phyloP scores from a whole-genome alignment of 1,140 invertebrate species.

The Temnothorax curvispinosus region DNA sequence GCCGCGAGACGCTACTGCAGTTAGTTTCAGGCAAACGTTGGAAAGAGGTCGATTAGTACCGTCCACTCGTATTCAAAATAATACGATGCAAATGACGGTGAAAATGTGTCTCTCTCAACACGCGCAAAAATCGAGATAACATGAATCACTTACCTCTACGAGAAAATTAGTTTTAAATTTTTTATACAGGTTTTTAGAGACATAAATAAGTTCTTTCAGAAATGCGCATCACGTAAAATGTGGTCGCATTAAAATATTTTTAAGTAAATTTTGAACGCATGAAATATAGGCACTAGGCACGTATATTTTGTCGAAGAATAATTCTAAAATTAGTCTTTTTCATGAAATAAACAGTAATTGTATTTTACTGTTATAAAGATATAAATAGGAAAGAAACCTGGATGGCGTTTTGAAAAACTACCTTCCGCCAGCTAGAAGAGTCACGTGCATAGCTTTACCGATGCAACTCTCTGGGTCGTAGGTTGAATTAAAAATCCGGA shows the following conservation, averaged over 20 bases:
- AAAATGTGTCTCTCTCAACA: background rate
- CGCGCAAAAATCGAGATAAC: background rate
- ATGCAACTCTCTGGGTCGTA: constrained; percentile 19
- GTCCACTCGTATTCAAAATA: background rate
- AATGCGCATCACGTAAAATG: background rate
- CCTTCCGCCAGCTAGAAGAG: background rate
- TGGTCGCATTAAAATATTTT: background rate
- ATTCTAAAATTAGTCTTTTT: background rate
- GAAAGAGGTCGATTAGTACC: constrained; percentile 4
- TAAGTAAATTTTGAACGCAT: background rate
- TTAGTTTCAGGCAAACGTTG: constrained; percentile 7
- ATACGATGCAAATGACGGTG: background rate
- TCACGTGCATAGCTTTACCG: constrained; percentile 29
- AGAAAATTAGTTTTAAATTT: background rate
- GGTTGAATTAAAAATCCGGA: constrained; percentile 52
- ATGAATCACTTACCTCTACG: background rate
- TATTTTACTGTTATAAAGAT: background rate
- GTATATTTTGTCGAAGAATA: background rate
- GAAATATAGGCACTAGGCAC: background rate
- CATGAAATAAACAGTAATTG: background rate
- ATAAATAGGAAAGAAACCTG: background rate
- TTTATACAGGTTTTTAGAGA: background rate
- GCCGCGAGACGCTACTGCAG: background rate
- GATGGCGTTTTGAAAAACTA: background rate
- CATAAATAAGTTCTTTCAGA: background rate